Evolutionary conservation across 2,888 invertebrate genomes (phyloP), one percentile per base, ranked within the genome.

Genomic region (Calameuta pallipes): DNA sequence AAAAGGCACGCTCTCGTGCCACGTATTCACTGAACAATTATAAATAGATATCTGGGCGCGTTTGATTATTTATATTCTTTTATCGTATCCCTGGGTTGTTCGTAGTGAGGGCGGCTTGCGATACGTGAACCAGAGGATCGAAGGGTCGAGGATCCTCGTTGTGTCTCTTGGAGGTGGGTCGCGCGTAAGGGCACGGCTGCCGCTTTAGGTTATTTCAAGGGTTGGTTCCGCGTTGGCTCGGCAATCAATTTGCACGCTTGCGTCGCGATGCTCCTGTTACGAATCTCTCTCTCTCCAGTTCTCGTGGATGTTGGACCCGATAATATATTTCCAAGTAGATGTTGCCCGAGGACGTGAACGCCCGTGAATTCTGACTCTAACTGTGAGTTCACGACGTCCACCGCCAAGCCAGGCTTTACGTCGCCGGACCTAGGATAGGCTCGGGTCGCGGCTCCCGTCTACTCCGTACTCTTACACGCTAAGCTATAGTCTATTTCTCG

Each of bases 41-140:
- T 89, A 89, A 89, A 89, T 89, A 89, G 89, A 89, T 88, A 89
- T 88, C 89, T 88, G 88, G 89, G 89, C 87, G 87, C 88, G 71
- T 71, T 71, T 71, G 75, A 56, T 74, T 79, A 73, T 75, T n/a
- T 36, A 33, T 79, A 35, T 75, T 74, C 79, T 73, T 77, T 73
- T 77, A 76, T 81, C 75, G 76, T 13, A 36, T 73, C 73, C 71
- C 77, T 30, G 69, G 74, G 68, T 76, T 75, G 34, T 75, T 73
- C 73, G 70, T 31, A 31, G 71, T 23, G 71, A 56, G 56, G 56
- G 56, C 56, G 56, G 23, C 56, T 56, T 56, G 23, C 56, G 56
- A 56, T 23, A 56, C 23, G 56, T 23, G 9, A 56, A 6, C 23
- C 56, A 23, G 56, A 56, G 56, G 23, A 56, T 56, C 56, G 56